Base-by-base conservation (phyloP, 2,113 vertebrate genomes). In the Chaetorhynchus papuensis region DNA sequence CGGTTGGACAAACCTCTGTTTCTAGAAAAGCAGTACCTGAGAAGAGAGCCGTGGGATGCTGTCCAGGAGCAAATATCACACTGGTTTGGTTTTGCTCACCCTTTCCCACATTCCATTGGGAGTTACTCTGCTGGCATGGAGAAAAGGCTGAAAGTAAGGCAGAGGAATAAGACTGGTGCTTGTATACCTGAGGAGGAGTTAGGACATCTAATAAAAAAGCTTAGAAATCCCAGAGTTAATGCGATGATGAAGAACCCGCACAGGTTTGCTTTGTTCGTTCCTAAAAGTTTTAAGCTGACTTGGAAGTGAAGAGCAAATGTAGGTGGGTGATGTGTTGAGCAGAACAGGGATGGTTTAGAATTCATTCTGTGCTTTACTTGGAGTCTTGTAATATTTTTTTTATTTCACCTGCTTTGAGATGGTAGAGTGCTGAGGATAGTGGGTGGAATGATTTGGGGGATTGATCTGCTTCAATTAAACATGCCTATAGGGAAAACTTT, bases 31-130 rank as follows among this genome's bases (percentile, higher is more conserved):
- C 42, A 12, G 24, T 23, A 1, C 9, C 4, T 19, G 69, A n/a
- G 59, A 5, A 7, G 37, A 35, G 39, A 30, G 18, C 22, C 1
- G 15, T 28, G 33, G 49, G 56, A 4, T 54, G 79, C 70, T 39
- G 35, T 30, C 16, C 21, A 0, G 5, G 35, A 70, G 56, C 78
- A 54, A 7, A 7, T 4, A 4, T 0, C 11, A 2, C 15, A 1
- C 2, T 27, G 41, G 8, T 27, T 45, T 35, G 42, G 37, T 53
- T 78, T 22, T 41, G 24, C 44, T 42, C 49, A 10, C 10, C 24
- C 23, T 54, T 28, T 3, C 11, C 27, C 59, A 13, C 14, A 0
- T 65, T 10, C 18, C 37, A 0, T 0, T 13, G 28, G 16, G 13
- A 42, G 17, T 44, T 56, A 18, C 6, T 63, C 52, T 50, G 47